These are phyloP conservation scores for Lepilemur septentrionalis DNA, from an alignment of 2,797 vertebrate species.

Conservation along the genomic window DNA sequence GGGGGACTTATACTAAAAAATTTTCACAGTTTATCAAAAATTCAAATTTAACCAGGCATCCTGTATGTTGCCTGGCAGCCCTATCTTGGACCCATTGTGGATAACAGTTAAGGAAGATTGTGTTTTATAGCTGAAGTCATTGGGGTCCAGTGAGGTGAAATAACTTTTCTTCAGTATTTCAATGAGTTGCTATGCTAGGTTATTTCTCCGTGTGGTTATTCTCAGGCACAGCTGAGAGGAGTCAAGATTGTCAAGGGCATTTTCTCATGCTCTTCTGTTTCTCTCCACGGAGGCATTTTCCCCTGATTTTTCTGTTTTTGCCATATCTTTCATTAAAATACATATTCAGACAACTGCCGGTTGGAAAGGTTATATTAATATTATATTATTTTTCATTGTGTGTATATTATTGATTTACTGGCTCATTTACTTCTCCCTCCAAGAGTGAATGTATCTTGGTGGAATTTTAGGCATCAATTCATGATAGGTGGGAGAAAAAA, in stretches of 20 bases:
- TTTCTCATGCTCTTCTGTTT: fast-evolving
- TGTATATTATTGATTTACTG: background rate
- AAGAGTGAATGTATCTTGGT: background rate
- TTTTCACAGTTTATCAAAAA: background rate
- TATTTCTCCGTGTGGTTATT: background rate
- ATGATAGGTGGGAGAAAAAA: background rate
- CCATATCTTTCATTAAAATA: background rate
- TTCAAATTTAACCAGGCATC: background rate
- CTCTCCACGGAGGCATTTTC: background rate
- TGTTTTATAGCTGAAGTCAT: background rate
- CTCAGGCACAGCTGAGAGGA: background rate
- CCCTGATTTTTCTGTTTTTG: background rate
- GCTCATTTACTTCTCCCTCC: background rate
- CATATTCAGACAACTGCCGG: background rate
- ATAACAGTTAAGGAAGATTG: background rate
- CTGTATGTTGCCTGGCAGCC: background rate
- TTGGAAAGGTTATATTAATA: background rate
- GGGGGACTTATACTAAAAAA: background rate
- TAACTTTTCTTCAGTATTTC: background rate
- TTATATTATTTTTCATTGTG: background rate
- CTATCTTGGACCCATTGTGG: background rate
- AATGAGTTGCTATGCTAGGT: background rate
- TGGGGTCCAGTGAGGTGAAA: no score
- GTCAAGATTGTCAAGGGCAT: background rate
- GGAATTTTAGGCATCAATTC: background rate